Base-by-base conservation (phyloP, 2,797 vertebrate species). In the Cheirogaleus major region DNA sequence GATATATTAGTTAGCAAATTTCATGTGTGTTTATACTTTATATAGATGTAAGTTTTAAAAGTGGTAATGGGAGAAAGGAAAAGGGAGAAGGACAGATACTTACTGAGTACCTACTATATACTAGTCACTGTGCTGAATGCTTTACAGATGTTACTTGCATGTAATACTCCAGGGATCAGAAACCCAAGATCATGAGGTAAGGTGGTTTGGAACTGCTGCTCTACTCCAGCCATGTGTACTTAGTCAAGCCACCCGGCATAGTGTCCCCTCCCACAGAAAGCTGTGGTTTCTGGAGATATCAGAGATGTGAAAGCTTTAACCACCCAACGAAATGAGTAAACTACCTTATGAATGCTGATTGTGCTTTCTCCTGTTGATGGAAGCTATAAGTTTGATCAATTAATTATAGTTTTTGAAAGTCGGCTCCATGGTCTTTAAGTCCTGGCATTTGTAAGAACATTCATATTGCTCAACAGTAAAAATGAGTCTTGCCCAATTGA, bases 391-490 rank as follows among this genome's bases (percentile, higher is more conserved):
- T 91, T 72, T 90, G 41, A 90, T 32, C 43, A 84, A 38, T 90
- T 92, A 79, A 96, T 89, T 88, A 90, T 25, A 82, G n/a, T 88
- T 89, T 92, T 82, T 35, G 84, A 63, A 84, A 81, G 14, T 91
- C 95, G 93, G 41, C 20, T 72, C 81, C 32, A 57, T 43, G 20
- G 50, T 82, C 69, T 95, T 70, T 92, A 9, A 11, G 63, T 67
- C 5, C 57, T 86, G 78, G 38, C 50, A 61, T 92, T 89, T 89
- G 13, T 83, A 61, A 89, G 50, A 70, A 57, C 35, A 20, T 80
- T 96, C 52, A 69, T 91, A 93, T 83, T 67, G 84, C 14, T 57
- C 87, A 86, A 43, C 18, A 65, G 59, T 85, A 93, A 95, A 83
- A 94, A 78, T 81, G n/a, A 95, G 63, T 89, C 73, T 89, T 83